Conservation (phyloP, 2,888 invertebrate species). For the Melipona bicolor region DNA sequence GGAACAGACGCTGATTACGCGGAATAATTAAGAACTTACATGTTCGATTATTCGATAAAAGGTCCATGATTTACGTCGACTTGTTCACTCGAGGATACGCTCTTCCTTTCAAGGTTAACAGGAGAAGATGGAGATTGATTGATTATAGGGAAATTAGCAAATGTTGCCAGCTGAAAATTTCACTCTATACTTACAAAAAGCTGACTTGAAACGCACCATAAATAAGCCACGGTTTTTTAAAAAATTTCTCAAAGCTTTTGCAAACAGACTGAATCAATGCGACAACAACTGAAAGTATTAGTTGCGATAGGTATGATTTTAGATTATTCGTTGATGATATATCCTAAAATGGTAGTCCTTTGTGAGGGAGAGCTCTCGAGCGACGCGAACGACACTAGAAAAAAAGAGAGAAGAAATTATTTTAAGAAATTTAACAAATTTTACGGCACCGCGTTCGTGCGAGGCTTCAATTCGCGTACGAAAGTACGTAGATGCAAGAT, state of each 20-base stretch:
- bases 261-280: constrained; percentile 10
- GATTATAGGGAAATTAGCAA: not conserved
- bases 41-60: constrained; percentile 53
- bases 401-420: constrained; percentile 61
- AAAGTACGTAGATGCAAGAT: constrained; percentile 47
- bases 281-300: constrained; percentile 31
- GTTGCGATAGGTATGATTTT: constrained; percentile 13
- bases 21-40: constrained; percentile 61
- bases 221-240: not conserved
- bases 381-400: constrained; percentile 43
- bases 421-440: constrained; percentile 67
- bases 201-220: not conserved
- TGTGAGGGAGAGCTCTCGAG: constrained; percentile 59
- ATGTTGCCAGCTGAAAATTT: constrained; percentile 7
- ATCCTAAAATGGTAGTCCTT: not conserved
- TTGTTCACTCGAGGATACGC: constrained; percentile 55
- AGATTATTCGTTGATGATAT: constrained; percentile 30
- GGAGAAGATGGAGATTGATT: constrained; percentile 25
- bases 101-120: constrained; percentile 24
- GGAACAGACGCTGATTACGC: constrained; percentile 60
- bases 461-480: constrained; percentile 71
- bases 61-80: constrained; percentile 61
- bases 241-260: constrained; percentile 25
- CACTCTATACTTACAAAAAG: not conserved
- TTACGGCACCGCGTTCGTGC: constrained; percentile 70